Evolutionary conservation across 2,113 vertebrate species (phyloP).

Genomic region (Lethenteron camtschaticum): DNA sequence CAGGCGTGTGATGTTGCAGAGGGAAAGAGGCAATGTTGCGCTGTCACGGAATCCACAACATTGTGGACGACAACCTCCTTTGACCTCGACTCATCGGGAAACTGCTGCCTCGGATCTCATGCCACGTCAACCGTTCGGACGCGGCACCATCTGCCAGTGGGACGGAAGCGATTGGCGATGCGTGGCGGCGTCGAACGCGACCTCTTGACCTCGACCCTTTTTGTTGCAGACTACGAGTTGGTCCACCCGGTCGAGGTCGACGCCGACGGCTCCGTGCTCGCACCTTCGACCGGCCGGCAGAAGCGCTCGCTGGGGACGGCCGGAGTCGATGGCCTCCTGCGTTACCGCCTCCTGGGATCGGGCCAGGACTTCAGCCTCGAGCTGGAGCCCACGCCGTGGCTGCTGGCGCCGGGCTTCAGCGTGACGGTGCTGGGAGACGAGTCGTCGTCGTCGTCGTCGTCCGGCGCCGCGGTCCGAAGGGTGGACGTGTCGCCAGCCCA

Average conservation of each 20-base stretch:
- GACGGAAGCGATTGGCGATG: too few relatives aligned
- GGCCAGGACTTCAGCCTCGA: not conserved
- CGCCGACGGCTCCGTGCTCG: not conserved
- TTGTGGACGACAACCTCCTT: too few relatives aligned
- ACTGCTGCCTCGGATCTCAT: too few relatives aligned
- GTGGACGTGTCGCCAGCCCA: not conserved
- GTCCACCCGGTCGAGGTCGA: constrained; percentile 1
- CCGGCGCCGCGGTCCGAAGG: too few relatives aligned
- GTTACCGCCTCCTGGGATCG: constrained; percentile 1
- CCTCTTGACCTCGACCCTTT: not conserved
- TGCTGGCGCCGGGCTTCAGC: constrained; percentile 4
- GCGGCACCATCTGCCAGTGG: too few relatives aligned
- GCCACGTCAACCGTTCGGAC: too few relatives aligned
- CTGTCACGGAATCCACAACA: too few relatives aligned
- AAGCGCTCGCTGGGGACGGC: not conserved
- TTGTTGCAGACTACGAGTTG: constrained; percentile 1
- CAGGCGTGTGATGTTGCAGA: too few relatives aligned
- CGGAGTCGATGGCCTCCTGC: not conserved
- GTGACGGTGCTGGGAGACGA: constrained; percentile 4
- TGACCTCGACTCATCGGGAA: too few relatives aligned
- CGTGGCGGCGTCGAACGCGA: too few relatives aligned
- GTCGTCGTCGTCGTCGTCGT: too few relatives aligned
- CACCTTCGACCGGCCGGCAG: not conserved
- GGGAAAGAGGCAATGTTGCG: too few relatives aligned
- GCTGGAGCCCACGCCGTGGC: not conserved